Base-by-base conservation (phyloP, 2,797 vertebrate species). In the Arremon brunneinucha region DNA sequence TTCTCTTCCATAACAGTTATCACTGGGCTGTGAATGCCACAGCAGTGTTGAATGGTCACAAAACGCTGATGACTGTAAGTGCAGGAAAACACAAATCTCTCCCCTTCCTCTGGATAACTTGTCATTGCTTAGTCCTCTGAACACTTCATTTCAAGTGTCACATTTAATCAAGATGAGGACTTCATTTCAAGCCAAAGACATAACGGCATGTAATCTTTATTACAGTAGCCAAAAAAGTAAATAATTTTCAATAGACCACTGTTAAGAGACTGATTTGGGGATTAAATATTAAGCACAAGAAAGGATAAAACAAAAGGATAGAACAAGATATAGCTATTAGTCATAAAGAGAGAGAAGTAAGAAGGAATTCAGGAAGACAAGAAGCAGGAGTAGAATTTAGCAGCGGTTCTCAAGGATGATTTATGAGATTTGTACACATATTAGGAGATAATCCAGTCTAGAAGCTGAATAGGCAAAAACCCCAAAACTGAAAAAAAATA, bases 1-100 rank as follows among this genome's bases (percentile, higher is more conserved):
- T 96, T 96, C 95, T 95, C 82, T 96, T 96, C 90, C 64, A 30
- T 67, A 95, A 83, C 27, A 93, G n/a, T 44, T 89, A 87, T 86
- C 91, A 94, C 64, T 70, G 88, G 84, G 67, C 93, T 95, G 80
- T 83, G 89, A 97, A 93, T 88, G 64, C 39, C 81, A 93, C 89
- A 83, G 43, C 86, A 96, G 69, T 49, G 79, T 43, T 89, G 81
- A 30, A 65, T 85, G 64, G 57, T 75, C 30, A 5, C 60, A 92
- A 79, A 52, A 69, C 55, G 62, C 20, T 65, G 76, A 57, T 43
- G 50, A 70, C 15, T 83, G 28, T 47, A 70, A 87, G 60, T 41
- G 65, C 50, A 82, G 55, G 27, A 68, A 90, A 89, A 75, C 67
- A 94, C 52, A 93, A 67, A 89, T 74, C 60, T 81, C 55, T 91